phyloP scores from a whole-genome alignment of 2,888 invertebrate genomes.

The Nemotelus nigrinus region DNA sequence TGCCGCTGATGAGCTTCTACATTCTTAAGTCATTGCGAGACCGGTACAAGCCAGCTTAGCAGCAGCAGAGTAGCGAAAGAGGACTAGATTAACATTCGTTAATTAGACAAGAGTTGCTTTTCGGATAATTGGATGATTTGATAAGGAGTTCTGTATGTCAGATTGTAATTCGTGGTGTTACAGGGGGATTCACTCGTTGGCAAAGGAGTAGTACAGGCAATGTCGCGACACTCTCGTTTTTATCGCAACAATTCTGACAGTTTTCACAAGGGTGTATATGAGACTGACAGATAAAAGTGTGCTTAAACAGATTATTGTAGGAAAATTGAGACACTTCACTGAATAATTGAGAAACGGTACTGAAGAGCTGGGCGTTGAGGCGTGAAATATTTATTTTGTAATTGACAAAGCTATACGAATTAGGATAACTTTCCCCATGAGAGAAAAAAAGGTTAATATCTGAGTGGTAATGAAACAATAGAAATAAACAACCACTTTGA shows the following conservation, averaged over 20 bases:
- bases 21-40: no score
- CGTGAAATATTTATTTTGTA: no score
- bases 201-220: conserved; percentile 28
- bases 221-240: conserved; percentile 12
- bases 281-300: conserved; percentile 25
- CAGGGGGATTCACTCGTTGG: conserved; percentile 5
- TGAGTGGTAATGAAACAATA: no score
- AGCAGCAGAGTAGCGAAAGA: not conserved
- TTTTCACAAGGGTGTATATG: conserved; percentile 12
- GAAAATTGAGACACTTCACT: no score
- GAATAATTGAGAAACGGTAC: no score
- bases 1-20: no score
- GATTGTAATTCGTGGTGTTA: conserved; percentile 30
- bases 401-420: no score
- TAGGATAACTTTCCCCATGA: no score
- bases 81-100: conserved; percentile 42
- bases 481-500: no score
- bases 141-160: conserved; percentile 34
- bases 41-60: no score
- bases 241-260: conserved; percentile 29
- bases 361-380: no score
- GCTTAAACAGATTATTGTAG: not conserved
- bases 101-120: conserved; percentile 41
- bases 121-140: conserved; percentile 44
- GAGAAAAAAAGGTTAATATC: no score